Base-by-base conservation (phyloP, 2,888 invertebrate species). In the Agrypnus murinus region DNA sequence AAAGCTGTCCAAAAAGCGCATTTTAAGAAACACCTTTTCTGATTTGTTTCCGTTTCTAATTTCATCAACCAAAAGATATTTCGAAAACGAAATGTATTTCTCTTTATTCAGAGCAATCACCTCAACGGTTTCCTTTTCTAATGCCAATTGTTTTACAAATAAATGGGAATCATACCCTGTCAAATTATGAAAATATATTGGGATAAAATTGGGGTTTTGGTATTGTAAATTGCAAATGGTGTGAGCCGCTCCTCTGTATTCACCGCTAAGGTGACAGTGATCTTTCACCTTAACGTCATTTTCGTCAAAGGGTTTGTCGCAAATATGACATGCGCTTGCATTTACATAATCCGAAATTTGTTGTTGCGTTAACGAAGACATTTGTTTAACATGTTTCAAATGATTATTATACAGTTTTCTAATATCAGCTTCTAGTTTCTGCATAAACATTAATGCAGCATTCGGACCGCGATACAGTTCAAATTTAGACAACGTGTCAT, bases 11-110 rank as follows among this genome's bases (percentile, higher is more conserved):
- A 55, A 31, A 34, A 55, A 55, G 6, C 34, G n/a, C 12, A 55
- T 1, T 12, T 34, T 10, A 1, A 55, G 8, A 36, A n/a, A 12
- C 1, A 32, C 9, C 4, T 36, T 55, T 19, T 50, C 7, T 3
- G 8, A n/a, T 25, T 5, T 5, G 3, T 50, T 50, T 31, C 76
- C 78, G 7, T 74, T 48, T 0, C 72, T 75, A n/a, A 71, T 72
- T 62, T 75, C 78, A 36, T 69, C 63, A 5, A 66, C 64, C 38
- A n/a, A n/a, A n/a, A 12, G n/a, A 4, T n/a, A 36, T 36, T 36
- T 36, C 4, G 10, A 10, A 7, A 36, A 36, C 4, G 8, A 36
- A 36, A 36, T 2, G 38, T 38, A 38, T 7, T 38, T 38, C 7
- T 38, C 38, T 38, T 38, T 38, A n/a, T 10, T 38, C 7, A 4